Percentiles rank a stretch among this genome's conserved stretches.
Evolutionary conservation across 1,140 invertebrate genomes (phyloP).

Genomic region (Pinna nobilis): DNA sequence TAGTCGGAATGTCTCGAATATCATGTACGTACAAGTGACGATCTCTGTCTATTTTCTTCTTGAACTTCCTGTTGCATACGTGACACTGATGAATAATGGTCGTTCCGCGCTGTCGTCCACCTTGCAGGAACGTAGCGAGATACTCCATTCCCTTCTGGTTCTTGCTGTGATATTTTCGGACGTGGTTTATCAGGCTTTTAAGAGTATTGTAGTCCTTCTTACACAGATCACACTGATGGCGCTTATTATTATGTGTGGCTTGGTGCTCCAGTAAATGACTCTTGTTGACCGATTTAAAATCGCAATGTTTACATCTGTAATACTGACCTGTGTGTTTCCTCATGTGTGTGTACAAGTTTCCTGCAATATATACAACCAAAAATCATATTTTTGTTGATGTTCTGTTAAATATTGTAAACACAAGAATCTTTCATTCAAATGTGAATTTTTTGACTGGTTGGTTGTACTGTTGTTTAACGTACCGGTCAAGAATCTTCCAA

Average conservation of each 20-base stretch:
- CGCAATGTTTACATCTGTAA: constrained; percentile 71
- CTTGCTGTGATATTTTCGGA: constrained; percentile 71
- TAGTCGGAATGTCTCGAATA: constrained; percentile 64
- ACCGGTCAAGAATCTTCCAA: no score
- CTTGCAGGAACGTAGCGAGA: constrained; percentile 60
- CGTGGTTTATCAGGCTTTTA: constrained; percentile 73
- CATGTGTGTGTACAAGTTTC: constrained; percentile 75
- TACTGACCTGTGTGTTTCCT: constrained; percentile 74
- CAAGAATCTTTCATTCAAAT: neutral
- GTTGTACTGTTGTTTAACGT: neutral
- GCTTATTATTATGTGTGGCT: constrained; percentile 64
- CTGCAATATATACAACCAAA: constrained; percentile 43
- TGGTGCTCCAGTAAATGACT: constrained; percentile 73
- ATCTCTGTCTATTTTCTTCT: constrained; percentile 74
- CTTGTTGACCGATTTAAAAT: constrained; percentile 73
- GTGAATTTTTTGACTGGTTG: neutral
- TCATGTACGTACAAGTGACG: constrained; percentile 74
- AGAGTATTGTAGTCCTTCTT: constrained; percentile 73
- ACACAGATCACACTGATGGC: constrained; percentile 71
- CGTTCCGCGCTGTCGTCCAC: constrained; percentile 39
- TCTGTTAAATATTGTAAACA: neutral
- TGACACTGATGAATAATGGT: constrained; percentile 74
- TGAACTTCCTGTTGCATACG: constrained; percentile 75
- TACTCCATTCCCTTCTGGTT: constrained; percentile 65
- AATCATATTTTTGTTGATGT: no score